Base-by-base conservation (phyloP, 2,113 vertebrate genomes). In the Rhipidura dahli region DNA sequence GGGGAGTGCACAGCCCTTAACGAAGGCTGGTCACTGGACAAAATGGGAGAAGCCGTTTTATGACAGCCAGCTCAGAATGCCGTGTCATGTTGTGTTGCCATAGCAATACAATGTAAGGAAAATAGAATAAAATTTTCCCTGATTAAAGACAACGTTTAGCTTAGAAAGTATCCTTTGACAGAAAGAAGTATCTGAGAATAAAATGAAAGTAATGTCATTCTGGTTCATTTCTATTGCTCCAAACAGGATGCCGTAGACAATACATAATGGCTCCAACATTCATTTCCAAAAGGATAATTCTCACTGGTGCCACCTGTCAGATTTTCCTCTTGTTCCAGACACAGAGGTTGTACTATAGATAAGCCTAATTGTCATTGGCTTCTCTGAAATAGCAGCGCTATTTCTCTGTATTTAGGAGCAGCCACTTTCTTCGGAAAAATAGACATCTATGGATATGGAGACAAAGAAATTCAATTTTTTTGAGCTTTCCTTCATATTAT, bases 301-400 rank as follows among this genome's bases (percentile, higher is more conserved):
- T 87, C 77, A 64, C 47, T 68, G 60, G 54, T 91, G 33, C 56
- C 81, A 91, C 83, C 60, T 91, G 81, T 78, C 54, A 93, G 90
- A 87, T 97, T 93, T 94, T 87, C 35, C 19, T 87, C 83, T 84
- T 82, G 39, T 81, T 93, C 77, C 89, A 96, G 60, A 87, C 70
- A 87, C 35, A 78, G 87, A 91, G 49, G 31, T 40, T 71, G 39
- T 83, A 78, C 51, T 61, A 64, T 11, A 78, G 89, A 84, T 92
- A 94, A 90, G 80, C 35, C 49, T 90, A 88, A 94, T 84, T 75
- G 73, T 76, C 61, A 87, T 6, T 76, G 64, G 44, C 51, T 83
- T 95, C 64, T 56, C 72, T 82, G 64, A 91, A 90, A 89, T 17
- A 89, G 40, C 51, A 87, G 30, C 1, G 0, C 30, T 89, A 66